Percentiles rank a stretch among this genome's conserved stretches.
phyloP scores from a whole-genome alignment of 2,797 vertebrate genomes.

The Brotula barbata region DNA sequence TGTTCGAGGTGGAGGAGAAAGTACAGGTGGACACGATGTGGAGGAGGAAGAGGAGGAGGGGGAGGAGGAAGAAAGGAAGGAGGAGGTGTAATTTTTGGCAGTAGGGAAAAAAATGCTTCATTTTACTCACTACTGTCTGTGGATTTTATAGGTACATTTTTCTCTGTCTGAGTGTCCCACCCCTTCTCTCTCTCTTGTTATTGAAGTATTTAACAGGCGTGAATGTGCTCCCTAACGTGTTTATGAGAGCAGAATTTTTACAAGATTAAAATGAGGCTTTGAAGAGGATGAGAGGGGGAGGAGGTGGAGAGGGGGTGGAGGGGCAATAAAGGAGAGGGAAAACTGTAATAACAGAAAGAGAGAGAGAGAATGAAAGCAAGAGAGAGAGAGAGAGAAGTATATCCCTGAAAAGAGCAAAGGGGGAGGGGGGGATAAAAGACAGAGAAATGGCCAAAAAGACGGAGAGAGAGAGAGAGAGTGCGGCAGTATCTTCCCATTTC shows the following conservation, averaged over 20 bases:
- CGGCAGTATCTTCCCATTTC: too few species aligned
- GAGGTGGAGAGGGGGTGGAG: not conserved
- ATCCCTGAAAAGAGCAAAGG: conserved; percentile 10
- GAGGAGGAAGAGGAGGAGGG: not conserved
- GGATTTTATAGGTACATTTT: not conserved
- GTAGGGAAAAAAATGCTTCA: too few species aligned
- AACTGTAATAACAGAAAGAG: conserved; percentile 17
- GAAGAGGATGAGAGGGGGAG: conserved; percentile 2
- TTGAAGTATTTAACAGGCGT: conserved; percentile 40
- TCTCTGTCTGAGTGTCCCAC: not conserved
- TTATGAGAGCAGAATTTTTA: conserved; percentile 42
- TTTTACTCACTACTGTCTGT: not conserved
- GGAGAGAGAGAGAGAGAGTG: too few species aligned
- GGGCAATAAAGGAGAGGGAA: conserved; percentile 11
- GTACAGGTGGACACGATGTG: not conserved
- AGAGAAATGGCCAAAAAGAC: not conserved
- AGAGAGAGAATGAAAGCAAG: too few species aligned
- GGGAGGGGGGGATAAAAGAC: conserved; percentile 13
- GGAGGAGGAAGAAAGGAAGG: not conserved
- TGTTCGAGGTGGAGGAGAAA: not conserved
- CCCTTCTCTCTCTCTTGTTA: conserved; percentile 6
- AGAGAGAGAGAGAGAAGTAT: conserved; percentile 1
- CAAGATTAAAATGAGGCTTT: conserved; percentile 52
- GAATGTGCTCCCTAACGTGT: conserved; percentile 43
- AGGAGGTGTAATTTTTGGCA: conserved; percentile 8